A percentile compares a stretch with the other conserved stretches of the same genome.
Evolutionary conservation across 1,140 invertebrate species (phyloP).

Genomic region (Heterodera schachtii): DNA sequence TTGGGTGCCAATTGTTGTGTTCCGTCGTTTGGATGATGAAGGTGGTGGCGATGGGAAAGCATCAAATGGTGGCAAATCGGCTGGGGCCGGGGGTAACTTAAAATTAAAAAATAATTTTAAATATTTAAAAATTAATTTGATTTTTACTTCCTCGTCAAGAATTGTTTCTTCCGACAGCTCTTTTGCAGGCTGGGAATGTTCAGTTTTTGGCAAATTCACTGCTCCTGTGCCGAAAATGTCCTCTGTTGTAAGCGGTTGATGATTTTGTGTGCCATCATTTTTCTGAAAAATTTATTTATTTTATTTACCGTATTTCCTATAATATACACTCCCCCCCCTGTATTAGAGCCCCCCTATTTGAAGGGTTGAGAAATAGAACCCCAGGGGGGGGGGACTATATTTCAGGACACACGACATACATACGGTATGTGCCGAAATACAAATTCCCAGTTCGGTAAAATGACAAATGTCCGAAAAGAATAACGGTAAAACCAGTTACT

Average conservation of each 20-base stretch:
- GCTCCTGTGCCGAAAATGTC: neutral
- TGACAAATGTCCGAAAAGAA: too few relatives aligned
- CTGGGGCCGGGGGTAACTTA: neutral
- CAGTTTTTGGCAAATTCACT: neutral
- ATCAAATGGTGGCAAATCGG: slow-evolving; percentile 16
- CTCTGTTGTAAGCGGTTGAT: neutral
- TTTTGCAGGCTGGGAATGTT: neutral
- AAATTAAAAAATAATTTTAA: slow-evolving; percentile 1
- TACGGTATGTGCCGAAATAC: too few relatives aligned
- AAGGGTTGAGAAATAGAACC: too few relatives aligned
- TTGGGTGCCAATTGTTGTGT: neutral
- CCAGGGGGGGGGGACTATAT: too few relatives aligned
- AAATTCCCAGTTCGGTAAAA: too few relatives aligned
- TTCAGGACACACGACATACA: too few relatives aligned
- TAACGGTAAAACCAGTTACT: too few relatives aligned
- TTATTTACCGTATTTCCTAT: too few relatives aligned
- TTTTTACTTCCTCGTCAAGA: neutral
- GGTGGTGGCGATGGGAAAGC: slow-evolving; percentile 27
- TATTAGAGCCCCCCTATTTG: neutral
- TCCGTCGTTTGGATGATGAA: neutral
- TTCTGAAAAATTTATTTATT: neutral
- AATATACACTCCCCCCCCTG: too few relatives aligned
- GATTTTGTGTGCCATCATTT: neutral
- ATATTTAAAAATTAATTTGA: neutral
- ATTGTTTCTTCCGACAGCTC: neutral